Base-by-base conservation (phyloP, 2,888 invertebrate genomes). In the Tridacna gigas region DNA sequence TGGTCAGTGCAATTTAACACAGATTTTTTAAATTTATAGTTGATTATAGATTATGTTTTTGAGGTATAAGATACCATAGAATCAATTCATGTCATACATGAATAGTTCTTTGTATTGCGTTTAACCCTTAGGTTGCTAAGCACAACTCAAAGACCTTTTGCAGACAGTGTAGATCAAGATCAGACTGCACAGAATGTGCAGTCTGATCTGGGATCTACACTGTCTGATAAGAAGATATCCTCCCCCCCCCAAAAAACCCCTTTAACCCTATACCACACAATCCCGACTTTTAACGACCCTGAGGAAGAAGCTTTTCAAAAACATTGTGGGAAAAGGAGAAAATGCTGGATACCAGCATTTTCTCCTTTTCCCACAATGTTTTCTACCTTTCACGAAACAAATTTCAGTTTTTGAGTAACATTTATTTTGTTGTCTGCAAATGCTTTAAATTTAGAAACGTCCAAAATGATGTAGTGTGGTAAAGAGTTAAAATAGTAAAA, bases 361-460 rank as follows among this genome's bases (percentile, higher is more conserved):
- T 61, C 61, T n/a, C 61, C 61, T 61, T 15, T 61, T 61, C 13
- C 61, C 61, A n/a, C n/a, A 61, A 61, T 61, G 22, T 61, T 61
- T 15, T 61, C n/a, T 61, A n/a, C n/a, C n/a, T n/a, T n/a, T n/a
- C n/a, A n/a, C n/a, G n/a, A n/a, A n/a, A n/a, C n/a, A n/a, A n/a
- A n/a, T n/a, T n/a, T n/a, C n/a, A n/a, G n/a, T n/a, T n/a, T n/a
- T n/a, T n/a, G n/a, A n/a, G n/a, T n/a, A n/a, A n/a, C n/a, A n/a
- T n/a, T n/a, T n/a, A n/a, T n/a, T n/a, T n/a, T n/a, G n/a, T n/a
- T n/a, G n/a, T n/a, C n/a, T n/a, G n/a, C n/a, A n/a, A n/a, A n/a
- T n/a, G n/a, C n/a, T n/a, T n/a, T n/a, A n/a, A n/a, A n/a, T n/a
- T n/a, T n/a, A n/a, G n/a, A n/a, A n/a, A n/a, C n/a, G n/a, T n/a